Base-by-base conservation (phyloP, 1,140 invertebrate species). In the Ceratina calcarata region DNA sequence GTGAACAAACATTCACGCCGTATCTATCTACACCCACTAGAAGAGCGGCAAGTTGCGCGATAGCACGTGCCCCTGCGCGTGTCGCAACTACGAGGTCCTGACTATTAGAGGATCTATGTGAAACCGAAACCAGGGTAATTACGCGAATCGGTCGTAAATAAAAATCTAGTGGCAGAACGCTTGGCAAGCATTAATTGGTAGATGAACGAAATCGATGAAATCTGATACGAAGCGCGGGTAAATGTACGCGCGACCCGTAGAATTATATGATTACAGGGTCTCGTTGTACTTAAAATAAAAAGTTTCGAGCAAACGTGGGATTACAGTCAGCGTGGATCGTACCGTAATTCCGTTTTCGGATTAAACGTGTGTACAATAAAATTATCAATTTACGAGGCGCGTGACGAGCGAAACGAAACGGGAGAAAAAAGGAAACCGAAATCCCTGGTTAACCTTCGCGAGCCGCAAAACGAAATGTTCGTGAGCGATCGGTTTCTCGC, bases 21-120 rank as follows among this genome's bases (percentile, higher is more conserved):
- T 87, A 87, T 87, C 85, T 85, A 77, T 70, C 85, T 85, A 77
- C 74, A 80, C 86, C 86, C 85, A 78, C 85, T 53, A 85, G 45
- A 69, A 51, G 67, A 69, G 69, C 70, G 85, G 80, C 84, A 87
- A 87, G 86, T 86, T 84, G 80, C 75, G 71, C 49, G 75, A 79
- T 73, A 86, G 84, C 84, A 86, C 84, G 84, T 86, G 84, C 83
- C 83, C 53, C 12, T n/a, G 51, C 61, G 75, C 66, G 83, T 74
- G 65, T 45, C 37, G 37, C 37, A 45, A 45, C 37, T 7, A 45
- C 37, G 6, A 45, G 37, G 10, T 6, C 37, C 37, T 10, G 10
- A 45, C 2, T 45, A 10, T 45, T 45, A 45, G 37, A 45, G 10
- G 37, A 45, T 45, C 10, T 45, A 45, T 6, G 37, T 45, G 37